Conservation (phyloP, 2,888 invertebrate species). For the Pterobdella sp. region DNA sequence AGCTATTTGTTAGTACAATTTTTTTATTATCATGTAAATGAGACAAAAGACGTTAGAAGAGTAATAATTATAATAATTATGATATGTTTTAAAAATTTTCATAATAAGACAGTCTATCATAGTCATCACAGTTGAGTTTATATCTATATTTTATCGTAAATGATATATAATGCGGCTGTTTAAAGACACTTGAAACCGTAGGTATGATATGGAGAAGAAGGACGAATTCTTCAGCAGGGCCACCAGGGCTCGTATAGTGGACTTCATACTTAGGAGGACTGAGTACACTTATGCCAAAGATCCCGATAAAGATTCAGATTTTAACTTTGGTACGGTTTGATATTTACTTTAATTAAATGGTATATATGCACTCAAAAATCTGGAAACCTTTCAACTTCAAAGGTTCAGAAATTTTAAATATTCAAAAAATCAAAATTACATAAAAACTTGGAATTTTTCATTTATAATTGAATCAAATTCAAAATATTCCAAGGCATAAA, state of each 20-base stretch:
- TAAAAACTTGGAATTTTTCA: neutral
- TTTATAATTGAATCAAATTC: neutral
- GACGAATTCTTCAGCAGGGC: conserved; percentile 78
- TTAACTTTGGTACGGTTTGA: conserved; percentile 43
- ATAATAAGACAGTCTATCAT: too few species aligned
- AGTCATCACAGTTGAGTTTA: neutral
- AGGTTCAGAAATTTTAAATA: conserved; percentile 2
- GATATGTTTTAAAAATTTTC: too few species aligned
- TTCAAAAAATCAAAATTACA: neutral
- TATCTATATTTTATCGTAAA: neutral
- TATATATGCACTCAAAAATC: neutral
- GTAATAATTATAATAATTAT: too few species aligned
- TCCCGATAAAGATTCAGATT: conserved; percentile 47
- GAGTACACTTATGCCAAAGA: conserved; percentile 59
- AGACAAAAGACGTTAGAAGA: neutral
- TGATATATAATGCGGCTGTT: too few species aligned
- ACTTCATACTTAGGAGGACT: conserved; percentile 82
- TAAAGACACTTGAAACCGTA: too few species aligned
- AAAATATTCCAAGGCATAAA: conserved; percentile 36
- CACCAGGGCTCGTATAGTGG: conserved; percentile 76
- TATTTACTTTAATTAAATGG: neutral
- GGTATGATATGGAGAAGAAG: conserved; percentile 68
- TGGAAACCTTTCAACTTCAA: neutral
- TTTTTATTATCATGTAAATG: neutral
- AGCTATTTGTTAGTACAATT: conserved; percentile 71